Base-by-base conservation (phyloP, 2,113 vertebrate genomes). In the Oreochromis aureus region DNA sequence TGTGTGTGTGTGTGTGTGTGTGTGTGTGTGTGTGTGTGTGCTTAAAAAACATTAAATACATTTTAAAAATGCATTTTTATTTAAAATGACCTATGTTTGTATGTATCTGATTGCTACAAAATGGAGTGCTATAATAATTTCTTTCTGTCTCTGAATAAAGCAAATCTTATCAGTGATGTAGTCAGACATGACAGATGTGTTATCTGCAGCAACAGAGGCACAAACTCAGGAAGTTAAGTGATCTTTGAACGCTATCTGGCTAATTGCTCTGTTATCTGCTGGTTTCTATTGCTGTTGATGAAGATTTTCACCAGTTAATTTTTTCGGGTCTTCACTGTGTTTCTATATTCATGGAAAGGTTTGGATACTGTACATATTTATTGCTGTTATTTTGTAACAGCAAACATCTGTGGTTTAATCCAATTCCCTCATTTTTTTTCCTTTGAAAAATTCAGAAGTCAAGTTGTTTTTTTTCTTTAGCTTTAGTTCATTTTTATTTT, bases 151-250 rank as follows among this genome's bases (percentile, higher is more conserved):
- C 22, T 56, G 71, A 69, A 86, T 3, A 4, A 73, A 56, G 10
- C 41, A n/a, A 13, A 32, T 59, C 84, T 69, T 4, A 66, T 86
- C 32, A 19, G 18, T 58, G 18, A 66, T 27, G 8, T 46, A 19
- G 46, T 51, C 32, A 81, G 0, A 41, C n/a, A 80, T 48, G 51
- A 0, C 18, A 79, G 32, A 69, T 73, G 7, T 11, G 83, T 80
- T 63, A 22, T 11, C 69, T 2, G 10, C 44, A 48, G 81, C 53
- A 51, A 54, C 56, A 22, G 30, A 79, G 48, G 44, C 11, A 6
- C 53, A 73, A 90, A 51, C 89, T 94, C 94, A 95, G 91, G 93
- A 92, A 90, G 73, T 83, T 55, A 54, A 7, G 44, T 81, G 51
- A 83, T 79, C 16, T 79, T 69, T 83, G 48, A 83, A 84, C 56